Conservation (phyloP, 30 jellyfish, hydroid and myxozoan species). For the Nemopilema nomurai region DNA sequence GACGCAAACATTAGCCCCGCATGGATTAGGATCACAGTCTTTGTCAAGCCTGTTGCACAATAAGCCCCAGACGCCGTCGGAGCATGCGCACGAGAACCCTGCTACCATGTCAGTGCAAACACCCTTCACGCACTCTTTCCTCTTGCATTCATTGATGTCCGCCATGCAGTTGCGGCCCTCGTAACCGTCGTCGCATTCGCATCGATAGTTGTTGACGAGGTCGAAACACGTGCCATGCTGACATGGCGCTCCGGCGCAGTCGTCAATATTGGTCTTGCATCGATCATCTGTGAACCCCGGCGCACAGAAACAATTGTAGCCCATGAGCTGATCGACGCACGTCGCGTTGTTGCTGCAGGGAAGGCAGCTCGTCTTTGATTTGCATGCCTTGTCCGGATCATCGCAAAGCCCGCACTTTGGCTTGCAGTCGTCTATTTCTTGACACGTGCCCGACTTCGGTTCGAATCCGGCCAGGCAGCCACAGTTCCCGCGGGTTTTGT, state of each 20-base stretch:
- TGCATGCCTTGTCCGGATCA: conserved; percentile 47
- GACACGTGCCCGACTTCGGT: conserved; percentile 51
- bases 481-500: conserved; percentile 68
- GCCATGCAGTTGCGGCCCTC: conserved; percentile 42
- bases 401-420: conserved; percentile 60
- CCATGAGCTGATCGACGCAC: conserved; percentile 39
- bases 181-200: conserved; percentile 71
- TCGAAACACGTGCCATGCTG: conserved; percentile 69
- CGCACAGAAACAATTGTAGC: conserved; percentile 45
- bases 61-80: conserved; percentile 21
- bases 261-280: conserved; percentile 54
- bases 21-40: conserved; percentile 15
- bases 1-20: conserved; percentile 48
- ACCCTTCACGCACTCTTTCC: conserved; percentile 48
- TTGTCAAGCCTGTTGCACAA: conserved; percentile 33
- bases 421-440: conserved; percentile 74
- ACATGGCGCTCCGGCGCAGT: conserved; percentile 53
- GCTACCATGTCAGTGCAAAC: conserved; percentile 39
- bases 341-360: conserved; percentile 60
- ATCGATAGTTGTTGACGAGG: conserved; percentile 46
- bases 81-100: conserved; percentile 41
- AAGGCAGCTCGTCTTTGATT: conserved; percentile 2
- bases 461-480: conserved; percentile 73
- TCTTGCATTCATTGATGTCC: conserved; percentile 50
- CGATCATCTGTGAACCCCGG: conserved; percentile 68